These are phyloP conservation scores for Tolmerus cingulatus DNA, from an alignment of 2,888 invertebrate species.

Conservation along the genomic window DNA sequence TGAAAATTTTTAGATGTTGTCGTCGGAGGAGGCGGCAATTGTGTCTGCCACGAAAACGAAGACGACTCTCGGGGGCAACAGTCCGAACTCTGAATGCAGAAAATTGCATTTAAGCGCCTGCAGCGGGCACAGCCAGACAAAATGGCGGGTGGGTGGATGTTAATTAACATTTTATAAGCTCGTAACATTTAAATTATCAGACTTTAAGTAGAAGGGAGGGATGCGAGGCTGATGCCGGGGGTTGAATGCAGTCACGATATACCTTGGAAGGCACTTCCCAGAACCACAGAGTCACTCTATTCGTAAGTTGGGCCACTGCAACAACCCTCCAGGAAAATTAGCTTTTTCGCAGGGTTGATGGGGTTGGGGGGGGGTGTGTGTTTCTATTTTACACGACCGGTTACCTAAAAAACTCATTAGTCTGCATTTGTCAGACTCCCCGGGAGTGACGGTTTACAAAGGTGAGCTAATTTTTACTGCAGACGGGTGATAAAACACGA, in stretches of 20 bases:
- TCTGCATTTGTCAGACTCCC: not conserved
- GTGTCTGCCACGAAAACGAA: not conserved
- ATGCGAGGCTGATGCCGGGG: not conserved
- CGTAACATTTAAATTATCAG: constrained; percentile 34
- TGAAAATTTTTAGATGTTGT: constrained; percentile 29
- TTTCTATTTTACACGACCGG: not conserved
- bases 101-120: constrained; percentile 24
- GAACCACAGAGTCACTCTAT: not conserved
- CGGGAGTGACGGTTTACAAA: not conserved
- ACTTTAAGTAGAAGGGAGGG: not conserved
- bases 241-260: constrained; percentile 5
- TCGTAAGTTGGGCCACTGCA: not conserved
- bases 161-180: constrained; percentile 37
- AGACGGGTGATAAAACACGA: not conserved
- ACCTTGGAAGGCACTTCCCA: not conserved
- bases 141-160: not conserved
- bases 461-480: not conserved
- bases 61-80: not conserved
- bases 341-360: not conserved
- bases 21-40: not conserved
- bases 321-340: not conserved
- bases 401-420: not conserved
- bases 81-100: constrained; percentile 1
- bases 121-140: not conserved
- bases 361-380: too few relatives aligned